These are phyloP conservation scores for Liasis olivaceus DNA, from an alignment of 2,797 vertebrate genomes.

Conservation along the genomic window DNA sequence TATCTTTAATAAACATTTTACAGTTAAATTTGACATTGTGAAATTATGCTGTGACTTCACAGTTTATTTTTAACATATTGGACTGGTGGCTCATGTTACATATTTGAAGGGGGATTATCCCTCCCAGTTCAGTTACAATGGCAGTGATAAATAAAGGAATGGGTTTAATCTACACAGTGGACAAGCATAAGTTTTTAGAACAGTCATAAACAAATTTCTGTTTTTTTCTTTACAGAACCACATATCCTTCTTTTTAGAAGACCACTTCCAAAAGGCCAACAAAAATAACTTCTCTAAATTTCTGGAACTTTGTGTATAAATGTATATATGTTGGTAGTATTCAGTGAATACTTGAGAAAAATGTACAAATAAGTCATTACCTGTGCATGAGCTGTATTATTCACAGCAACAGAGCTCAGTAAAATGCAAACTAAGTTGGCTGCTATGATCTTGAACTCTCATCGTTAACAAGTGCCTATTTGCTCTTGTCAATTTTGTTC, in stretches of 20 bases:
- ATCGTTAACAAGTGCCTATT: slow-evolving; percentile 66
- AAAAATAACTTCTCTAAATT: slow-evolving; percentile 62
- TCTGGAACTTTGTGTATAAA: slow-evolving; percentile 77
- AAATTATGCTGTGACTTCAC: background rate
- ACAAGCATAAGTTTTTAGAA: background rate
- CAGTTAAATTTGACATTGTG: background rate
- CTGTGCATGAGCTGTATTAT: slow-evolving; percentile 85
- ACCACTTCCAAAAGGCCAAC: slow-evolving; percentile 81
- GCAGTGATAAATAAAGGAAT: background rate
- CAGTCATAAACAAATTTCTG: background rate
- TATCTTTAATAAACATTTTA: background rate
- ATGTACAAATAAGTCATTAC: slow-evolving; percentile 72
- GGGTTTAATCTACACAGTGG: background rate
- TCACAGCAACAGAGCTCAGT: slow-evolving; percentile 81
- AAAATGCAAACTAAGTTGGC: slow-evolving; percentile 71
- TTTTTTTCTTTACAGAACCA: slow-evolving; percentile 76
- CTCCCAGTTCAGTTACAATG: background rate
- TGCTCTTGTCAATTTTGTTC: slow-evolving; percentile 57
- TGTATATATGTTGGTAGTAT: slow-evolving; percentile 84
- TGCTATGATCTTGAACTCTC: slow-evolving; percentile 64
- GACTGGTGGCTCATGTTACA: background rate
- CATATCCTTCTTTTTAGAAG: slow-evolving; percentile 89
- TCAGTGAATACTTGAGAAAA: slow-evolving; percentile 85
- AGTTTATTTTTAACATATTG: background rate
- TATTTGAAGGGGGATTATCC: background rate